Percentiles rank a stretch among this genome's conserved stretches.
These are phyloP conservation scores for Scarus forsteni DNA, from an alignment of 2,797 vertebrate genomes.

Conservation along the genomic window DNA sequence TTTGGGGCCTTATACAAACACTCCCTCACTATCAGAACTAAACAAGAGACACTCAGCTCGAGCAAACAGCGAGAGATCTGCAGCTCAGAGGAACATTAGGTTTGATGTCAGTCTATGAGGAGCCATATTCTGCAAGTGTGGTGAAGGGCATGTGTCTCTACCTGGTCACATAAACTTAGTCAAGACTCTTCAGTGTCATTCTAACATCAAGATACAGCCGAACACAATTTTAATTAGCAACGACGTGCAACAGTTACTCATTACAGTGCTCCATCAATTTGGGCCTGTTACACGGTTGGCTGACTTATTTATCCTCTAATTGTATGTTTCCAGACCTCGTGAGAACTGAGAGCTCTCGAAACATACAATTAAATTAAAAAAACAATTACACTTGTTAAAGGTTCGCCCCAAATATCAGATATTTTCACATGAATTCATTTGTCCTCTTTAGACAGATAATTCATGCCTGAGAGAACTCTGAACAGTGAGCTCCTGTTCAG, in stretches of 20 bases:
- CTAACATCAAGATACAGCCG: conserved; percentile 41
- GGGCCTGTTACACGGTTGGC: conserved; percentile 52
- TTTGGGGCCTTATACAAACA: conserved; percentile 36
- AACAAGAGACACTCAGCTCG: conserved; percentile 55
- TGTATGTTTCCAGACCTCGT: conserved; percentile 50
- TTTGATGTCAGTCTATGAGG: conserved; percentile 56
- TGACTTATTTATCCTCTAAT: conserved; percentile 54
- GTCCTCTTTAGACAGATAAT: conserved; percentile 1
- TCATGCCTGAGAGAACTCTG: not conserved
- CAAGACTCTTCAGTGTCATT: conserved; percentile 31
- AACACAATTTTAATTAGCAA: conserved; percentile 57
- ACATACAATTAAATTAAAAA: too few species aligned
- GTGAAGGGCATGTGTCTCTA: conserved; percentile 62
- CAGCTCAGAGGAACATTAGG: conserved; percentile 68
- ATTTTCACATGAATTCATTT: conserved; percentile 5
- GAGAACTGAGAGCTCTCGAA: conserved; percentile 39
- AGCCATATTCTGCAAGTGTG: conserved; percentile 62
- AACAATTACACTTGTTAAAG: conserved; percentile 31
- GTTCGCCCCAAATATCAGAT: conserved; percentile 7
- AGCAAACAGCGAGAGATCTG: conserved; percentile 59
- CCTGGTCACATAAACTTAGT: conserved; percentile 22
- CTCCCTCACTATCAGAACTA: conserved; percentile 32
- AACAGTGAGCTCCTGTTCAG: not conserved
- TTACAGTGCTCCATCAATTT: conserved; percentile 56
- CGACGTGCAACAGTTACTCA: conserved; percentile 53